Conservation (phyloP, 2,113 vertebrate genomes). For the Macaca nemestrina region DNA sequence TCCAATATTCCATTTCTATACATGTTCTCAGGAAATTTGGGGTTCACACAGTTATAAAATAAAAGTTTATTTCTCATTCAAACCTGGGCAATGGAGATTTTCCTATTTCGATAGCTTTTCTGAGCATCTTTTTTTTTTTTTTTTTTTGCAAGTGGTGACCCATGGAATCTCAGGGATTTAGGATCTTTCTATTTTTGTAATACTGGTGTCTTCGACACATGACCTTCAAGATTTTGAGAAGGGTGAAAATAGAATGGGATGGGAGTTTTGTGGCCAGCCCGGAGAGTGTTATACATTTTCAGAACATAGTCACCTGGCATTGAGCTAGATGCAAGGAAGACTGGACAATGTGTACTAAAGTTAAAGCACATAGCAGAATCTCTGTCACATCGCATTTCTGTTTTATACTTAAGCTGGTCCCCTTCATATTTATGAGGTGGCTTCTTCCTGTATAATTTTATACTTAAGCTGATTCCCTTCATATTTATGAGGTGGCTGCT, state of each 20-base stretch:
- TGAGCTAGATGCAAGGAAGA: background rate
- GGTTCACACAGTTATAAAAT: background rate
- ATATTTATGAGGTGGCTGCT: background rate
- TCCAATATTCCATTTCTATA: background rate
- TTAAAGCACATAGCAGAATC: background rate
- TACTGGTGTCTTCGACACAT: background rate
- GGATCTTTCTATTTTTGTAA: background rate
- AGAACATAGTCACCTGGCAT: background rate
- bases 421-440: background rate
- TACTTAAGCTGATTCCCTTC: background rate
- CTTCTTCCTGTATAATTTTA: background rate
- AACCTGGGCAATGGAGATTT: background rate
- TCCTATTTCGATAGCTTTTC: background rate
- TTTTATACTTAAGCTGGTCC: background rate
- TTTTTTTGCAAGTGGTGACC: background rate
- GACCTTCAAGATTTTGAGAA: background rate
- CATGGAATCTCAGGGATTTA: background rate
- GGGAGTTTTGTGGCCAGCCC: background rate
- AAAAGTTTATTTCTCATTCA: background rate
- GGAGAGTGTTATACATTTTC: background rate
- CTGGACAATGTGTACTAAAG: background rate
- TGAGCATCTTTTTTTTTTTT: constrained; percentile 10
- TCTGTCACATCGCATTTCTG: background rate
- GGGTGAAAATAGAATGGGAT: background rate
- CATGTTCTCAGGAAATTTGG: background rate